phyloP scores from a whole-genome alignment of 2,113 vertebrate genomes.

The Microtus montanus region DNA sequence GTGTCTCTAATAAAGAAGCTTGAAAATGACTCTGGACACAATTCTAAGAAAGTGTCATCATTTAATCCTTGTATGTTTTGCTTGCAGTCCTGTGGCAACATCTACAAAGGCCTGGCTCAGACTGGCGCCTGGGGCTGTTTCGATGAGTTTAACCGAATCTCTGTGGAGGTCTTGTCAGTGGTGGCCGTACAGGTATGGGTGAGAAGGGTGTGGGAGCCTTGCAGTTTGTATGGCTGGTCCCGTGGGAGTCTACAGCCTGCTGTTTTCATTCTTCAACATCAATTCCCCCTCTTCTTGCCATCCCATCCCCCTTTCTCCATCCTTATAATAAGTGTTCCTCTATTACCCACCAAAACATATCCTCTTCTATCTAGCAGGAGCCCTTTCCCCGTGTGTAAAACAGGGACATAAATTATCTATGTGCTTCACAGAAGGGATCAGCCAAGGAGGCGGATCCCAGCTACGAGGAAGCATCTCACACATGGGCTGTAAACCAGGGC shows the following conservation, averaged over 20 bases:
- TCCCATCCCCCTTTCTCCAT: not conserved
- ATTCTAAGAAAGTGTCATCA: constrained; percentile 45
- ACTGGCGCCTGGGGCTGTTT: constrained; percentile 99
- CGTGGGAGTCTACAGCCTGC: not conserved
- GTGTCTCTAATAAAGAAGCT: constrained; percentile 65
- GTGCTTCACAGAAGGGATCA: not conserved
- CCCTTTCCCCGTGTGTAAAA: not conserved
- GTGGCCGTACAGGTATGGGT: constrained; percentile 95
- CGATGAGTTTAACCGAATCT: constrained; percentile 98
- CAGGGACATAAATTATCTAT: not conserved
- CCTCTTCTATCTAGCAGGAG: not conserved
- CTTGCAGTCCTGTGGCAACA: constrained; percentile 95
- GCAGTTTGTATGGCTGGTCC: not conserved
- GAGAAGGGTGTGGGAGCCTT: not conserved
- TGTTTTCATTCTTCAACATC: not conserved
- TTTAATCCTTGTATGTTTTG: constrained; percentile 68
- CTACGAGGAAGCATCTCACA: not conserved
- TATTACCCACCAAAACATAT: not conserved
- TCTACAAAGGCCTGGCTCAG: constrained; percentile 98
- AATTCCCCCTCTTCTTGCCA: not conserved
- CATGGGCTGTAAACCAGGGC: not conserved
- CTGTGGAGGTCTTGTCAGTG: constrained; percentile 97
- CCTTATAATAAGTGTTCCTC: not conserved
- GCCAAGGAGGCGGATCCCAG: too few species aligned
- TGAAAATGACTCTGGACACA: constrained; percentile 54